phyloP scores from a whole-genome alignment of 2,113 vertebrate genomes.

The Forbesichthys papilliferus region DNA sequence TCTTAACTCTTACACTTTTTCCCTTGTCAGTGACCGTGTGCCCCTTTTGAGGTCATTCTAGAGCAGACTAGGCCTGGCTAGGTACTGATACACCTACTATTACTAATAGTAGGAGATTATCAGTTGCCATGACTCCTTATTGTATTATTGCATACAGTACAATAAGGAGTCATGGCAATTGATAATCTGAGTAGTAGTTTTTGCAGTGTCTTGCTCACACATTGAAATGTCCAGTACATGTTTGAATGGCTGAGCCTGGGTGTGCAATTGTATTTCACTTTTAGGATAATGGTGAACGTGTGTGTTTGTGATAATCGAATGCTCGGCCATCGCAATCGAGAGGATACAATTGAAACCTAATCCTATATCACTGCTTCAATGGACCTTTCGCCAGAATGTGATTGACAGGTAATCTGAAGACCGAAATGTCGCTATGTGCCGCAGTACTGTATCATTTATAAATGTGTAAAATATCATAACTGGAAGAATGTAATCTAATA shows the following conservation, averaged over 20 bases:
- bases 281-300: constrained; percentile 23
- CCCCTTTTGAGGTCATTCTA: constrained; percentile 19
- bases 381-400: too few species aligned
- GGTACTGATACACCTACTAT: constrained; percentile 23
- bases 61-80: constrained; percentile 28
- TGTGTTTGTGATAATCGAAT: constrained; percentile 15
- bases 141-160: constrained; percentile 26
- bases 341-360: constrained; percentile 32
- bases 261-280: constrained; percentile 39
- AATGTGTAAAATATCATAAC: too few species aligned
- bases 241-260: constrained; percentile 30
- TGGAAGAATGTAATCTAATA: too few species aligned
- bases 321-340: constrained; percentile 26
- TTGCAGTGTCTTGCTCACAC: constrained; percentile 39
- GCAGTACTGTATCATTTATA: too few species aligned
- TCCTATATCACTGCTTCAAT: constrained; percentile 35
- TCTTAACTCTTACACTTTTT: not conserved
- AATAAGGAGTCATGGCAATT: constrained; percentile 38
- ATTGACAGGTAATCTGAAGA: too few species aligned
- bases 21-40: constrained; percentile 14
- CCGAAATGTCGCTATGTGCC: not conserved
- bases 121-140: too few species aligned
- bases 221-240: constrained; percentile 26
- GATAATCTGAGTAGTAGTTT: constrained; percentile 41
- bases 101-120: not conserved